Percentiles rank a stretch among this genome's conserved stretches.
Evolutionary conservation across 2,888 invertebrate species (phyloP).

Genomic region (Eudemis profundana): DNA sequence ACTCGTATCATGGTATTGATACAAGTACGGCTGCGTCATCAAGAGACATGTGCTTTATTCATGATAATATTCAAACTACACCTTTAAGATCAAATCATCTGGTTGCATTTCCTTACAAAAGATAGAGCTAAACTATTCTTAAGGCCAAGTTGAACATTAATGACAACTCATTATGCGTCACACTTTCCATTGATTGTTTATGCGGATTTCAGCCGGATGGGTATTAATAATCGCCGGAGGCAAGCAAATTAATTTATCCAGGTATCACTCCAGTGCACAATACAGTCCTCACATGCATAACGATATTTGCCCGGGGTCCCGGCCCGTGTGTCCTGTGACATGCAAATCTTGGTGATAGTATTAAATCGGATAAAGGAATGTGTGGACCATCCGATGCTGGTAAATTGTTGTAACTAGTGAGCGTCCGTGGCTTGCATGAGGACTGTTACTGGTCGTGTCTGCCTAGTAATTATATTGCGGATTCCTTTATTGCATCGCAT

Average conservation of each 20-base stretch:
- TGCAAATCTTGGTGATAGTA: conserved; percentile 83
- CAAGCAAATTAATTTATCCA: conserved; percentile 50
- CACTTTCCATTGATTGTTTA: conserved; percentile 25
- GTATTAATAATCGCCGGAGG: conserved; percentile 36
- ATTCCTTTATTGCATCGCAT: conserved; percentile 58
- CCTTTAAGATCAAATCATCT: too few species aligned
- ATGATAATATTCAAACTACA: too few species aligned
- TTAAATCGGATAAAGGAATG: conserved; percentile 78
- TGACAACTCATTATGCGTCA: too few species aligned
- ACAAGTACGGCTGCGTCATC: too few species aligned
- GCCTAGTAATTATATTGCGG: conserved; percentile 68
- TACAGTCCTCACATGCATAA: conserved; percentile 64
- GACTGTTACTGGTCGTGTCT: conserved; percentile 50
- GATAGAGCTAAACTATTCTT: too few species aligned
- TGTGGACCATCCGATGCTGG: conserved; percentile 62
- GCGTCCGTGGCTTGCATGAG: conserved; percentile 41
- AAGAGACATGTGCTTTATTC: too few species aligned
- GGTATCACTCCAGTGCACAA: conserved; percentile 60
- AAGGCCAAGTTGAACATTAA: background rate
- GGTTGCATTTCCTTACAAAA: too few species aligned
- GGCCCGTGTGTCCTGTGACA: conserved; percentile 72
- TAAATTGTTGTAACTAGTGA: conserved; percentile 77
- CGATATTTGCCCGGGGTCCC: conserved; percentile 63
- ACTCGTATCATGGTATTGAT: too few species aligned
- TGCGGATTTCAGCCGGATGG: conserved; percentile 26